Conservation (phyloP, 2,113 vertebrate genomes). For the Paramisgurnus dabryanus region DNA sequence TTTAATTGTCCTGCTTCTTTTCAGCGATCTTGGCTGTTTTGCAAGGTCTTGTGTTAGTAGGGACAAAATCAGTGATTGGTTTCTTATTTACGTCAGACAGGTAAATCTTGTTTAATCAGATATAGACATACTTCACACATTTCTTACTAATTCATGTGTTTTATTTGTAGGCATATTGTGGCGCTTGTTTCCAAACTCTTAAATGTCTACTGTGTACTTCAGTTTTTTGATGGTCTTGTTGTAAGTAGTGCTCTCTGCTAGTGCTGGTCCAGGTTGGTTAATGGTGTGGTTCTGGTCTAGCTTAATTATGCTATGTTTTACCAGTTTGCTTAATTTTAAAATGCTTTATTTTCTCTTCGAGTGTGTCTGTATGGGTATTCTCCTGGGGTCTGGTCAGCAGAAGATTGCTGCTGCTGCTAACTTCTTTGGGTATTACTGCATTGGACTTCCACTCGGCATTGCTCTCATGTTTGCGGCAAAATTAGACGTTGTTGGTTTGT, state of each 20-base stretch:
- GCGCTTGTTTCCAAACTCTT: slow-evolving; percentile 65
- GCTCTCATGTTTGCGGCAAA: slow-evolving; percentile 79
- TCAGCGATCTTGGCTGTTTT: slow-evolving; percentile 73
- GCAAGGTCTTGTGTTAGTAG: slow-evolving; percentile 69
- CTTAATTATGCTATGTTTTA: not conserved
- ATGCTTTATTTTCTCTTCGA: slow-evolving; percentile 52
- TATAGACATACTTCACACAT: not conserved
- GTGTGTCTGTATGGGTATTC: slow-evolving; percentile 76
- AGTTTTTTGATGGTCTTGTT: slow-evolving; percentile 71
- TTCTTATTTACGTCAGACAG: slow-evolving; percentile 83
- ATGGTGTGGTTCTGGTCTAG: too few relatives aligned
- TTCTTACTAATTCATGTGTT: not conserved
- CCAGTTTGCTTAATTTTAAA: not conserved
- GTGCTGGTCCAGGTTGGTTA: too few relatives aligned
- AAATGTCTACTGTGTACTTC: slow-evolving; percentile 65
- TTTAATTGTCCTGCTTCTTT: not conserved
- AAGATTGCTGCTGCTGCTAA: slow-evolving; percentile 84
- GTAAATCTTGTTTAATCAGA: slow-evolving; percentile 63
- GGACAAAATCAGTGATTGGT: slow-evolving; percentile 76
- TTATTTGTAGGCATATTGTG: slow-evolving; percentile 66
- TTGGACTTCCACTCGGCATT: slow-evolving; percentile 74
- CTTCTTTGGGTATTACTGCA: slow-evolving; percentile 74
- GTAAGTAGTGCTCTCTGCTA: slow-evolving; percentile 57
- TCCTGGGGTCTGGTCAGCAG: slow-evolving; percentile 83
- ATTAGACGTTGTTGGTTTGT: slow-evolving; percentile 78